Conservation (phyloP, 2,888 invertebrate genomes). For the Ceraclea dissimilis region DNA sequence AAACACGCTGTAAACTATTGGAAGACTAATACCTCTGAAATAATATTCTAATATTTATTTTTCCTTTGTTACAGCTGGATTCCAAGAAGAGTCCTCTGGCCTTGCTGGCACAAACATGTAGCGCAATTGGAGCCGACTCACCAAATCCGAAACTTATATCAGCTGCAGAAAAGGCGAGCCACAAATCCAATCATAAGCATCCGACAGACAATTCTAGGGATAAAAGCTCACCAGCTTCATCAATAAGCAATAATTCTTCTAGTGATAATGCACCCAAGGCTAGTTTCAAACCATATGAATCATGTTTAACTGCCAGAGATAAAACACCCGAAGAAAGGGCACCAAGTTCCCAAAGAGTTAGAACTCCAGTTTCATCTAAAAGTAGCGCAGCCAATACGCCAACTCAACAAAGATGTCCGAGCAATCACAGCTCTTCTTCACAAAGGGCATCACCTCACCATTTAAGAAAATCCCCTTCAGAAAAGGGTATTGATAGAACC, state of each 20-base stretch:
- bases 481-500: slow-evolving; percentile 44
- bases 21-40: too few species aligned
- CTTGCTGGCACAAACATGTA: slow-evolving; percentile 92
- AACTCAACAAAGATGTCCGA: slow-evolving; percentile 57
- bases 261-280: slow-evolving; percentile 42
- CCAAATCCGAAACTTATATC: slow-evolving; percentile 70
- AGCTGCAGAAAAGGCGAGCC: slow-evolving; percentile 63
- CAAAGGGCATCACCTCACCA: slow-evolving; percentile 53
- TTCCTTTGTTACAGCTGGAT: slow-evolving; percentile 74
- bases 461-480: slow-evolving; percentile 51
- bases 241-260: slow-evolving; percentile 41
- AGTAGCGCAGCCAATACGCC: slow-evolving; percentile 46
- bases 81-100: slow-evolving; percentile 96
- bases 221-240: slow-evolving; percentile 47
- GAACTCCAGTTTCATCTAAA: slow-evolving; percentile 52
- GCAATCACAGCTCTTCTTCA: slow-evolving; percentile 71
- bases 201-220: slow-evolving; percentile 44
- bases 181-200: slow-evolving; percentile 46
- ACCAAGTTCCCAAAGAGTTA: slow-evolving; percentile 44
- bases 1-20: too few species aligned
- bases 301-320: slow-evolving; percentile 53
- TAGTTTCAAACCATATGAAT: slow-evolving; percentile 72
- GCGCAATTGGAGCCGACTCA: slow-evolving; percentile 89
- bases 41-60: not conserved
- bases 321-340: slow-evolving; percentile 63